These are phyloP conservation scores for Euschistus heros DNA, from an alignment of 1,140 invertebrate genomes.

Conservation along the genomic window DNA sequence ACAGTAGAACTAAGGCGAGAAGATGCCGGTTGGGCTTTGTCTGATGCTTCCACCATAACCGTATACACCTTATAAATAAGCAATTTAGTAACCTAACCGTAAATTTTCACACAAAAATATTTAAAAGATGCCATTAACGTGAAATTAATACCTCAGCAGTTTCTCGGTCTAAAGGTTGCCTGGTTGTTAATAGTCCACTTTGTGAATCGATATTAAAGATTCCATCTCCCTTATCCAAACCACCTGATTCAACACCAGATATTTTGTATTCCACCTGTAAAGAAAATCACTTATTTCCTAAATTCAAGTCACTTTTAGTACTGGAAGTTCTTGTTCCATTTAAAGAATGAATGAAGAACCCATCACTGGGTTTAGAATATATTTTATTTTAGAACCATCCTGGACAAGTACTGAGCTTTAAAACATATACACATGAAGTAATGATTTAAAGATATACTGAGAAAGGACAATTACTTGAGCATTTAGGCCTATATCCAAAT, in stretches of 20 bases:
- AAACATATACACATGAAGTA: neutral
- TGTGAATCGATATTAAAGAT: conserved; percentile 65
- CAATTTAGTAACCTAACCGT: neutral
- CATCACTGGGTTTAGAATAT: no score
- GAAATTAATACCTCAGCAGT: conserved; percentile 45
- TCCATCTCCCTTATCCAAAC: conserved; percentile 36
- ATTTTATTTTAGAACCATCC: no score
- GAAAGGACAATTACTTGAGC: conserved; percentile 44
- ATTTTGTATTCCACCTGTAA: conserved; percentile 64
- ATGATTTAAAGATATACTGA: neutral
- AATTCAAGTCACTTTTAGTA: no score
- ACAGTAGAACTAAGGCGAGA: conserved; percentile 51
- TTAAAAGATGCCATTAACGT: neutral
- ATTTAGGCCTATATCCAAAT: conserved; percentile 83
- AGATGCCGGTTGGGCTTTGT: conserved; percentile 59
- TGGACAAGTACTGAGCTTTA: no score
- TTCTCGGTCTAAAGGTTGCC: conserved; percentile 77
- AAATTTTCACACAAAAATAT: neutral
- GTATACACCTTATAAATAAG: conserved; percentile 51
- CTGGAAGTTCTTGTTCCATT: no score
- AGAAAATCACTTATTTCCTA: no score
- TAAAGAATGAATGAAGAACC: no score
- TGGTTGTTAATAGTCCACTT: conserved; percentile 73
- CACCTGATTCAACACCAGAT: conserved; percentile 51
- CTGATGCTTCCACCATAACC: conserved; percentile 70